phyloP scores from a whole-genome alignment of 2,113 vertebrate genomes.

The Nesoenas mayeri region DNA sequence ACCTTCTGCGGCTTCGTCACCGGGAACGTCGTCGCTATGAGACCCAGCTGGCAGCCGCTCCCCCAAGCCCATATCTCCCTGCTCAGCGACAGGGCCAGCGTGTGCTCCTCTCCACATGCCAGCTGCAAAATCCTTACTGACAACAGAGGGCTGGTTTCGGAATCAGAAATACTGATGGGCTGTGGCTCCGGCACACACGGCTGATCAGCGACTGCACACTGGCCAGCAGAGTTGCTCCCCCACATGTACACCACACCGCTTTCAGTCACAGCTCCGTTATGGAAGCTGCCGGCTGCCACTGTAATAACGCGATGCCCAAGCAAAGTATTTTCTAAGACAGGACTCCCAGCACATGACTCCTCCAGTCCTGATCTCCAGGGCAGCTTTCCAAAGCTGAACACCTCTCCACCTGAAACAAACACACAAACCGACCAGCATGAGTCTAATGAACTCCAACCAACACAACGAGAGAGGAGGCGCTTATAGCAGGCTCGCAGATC shows the following conservation, averaged over 20 bases:
- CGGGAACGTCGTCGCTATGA: slow-evolving; percentile 80
- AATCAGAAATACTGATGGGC: slow-evolving; percentile 82
- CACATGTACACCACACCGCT: slow-evolving; percentile 92
- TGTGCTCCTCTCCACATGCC: slow-evolving; percentile 91
- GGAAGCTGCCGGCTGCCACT: slow-evolving; percentile 90
- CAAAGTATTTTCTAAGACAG: slow-evolving; percentile 83
- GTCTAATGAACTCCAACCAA: neutral
- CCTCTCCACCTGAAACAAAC: slow-evolving; percentile 82
- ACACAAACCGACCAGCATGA: neutral
- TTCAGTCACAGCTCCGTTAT: slow-evolving; percentile 90
- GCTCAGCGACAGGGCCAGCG: slow-evolving; percentile 85
- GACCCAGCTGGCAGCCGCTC: slow-evolving; percentile 89
- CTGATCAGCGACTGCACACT: slow-evolving; percentile 85
- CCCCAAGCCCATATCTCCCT: slow-evolving; percentile 97
- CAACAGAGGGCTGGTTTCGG: slow-evolving; percentile 74
- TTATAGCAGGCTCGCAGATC: neutral
- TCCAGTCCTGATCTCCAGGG: slow-evolving; percentile 82
- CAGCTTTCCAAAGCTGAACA: slow-evolving; percentile 91
- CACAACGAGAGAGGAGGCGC: neutral
- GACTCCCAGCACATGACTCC: slow-evolving; percentile 52
- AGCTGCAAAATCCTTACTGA: slow-evolving; percentile 85
- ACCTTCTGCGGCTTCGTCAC: slow-evolving; percentile 91
- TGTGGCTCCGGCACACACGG: slow-evolving; percentile 83
- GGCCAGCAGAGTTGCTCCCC: slow-evolving; percentile 91
- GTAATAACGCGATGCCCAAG: slow-evolving; percentile 82